A percentile compares a stretch with the other conserved stretches of the same genome.
Conservation (phyloP, 2,888 invertebrate genomes). For the Stramonita haemastoma region DNA sequence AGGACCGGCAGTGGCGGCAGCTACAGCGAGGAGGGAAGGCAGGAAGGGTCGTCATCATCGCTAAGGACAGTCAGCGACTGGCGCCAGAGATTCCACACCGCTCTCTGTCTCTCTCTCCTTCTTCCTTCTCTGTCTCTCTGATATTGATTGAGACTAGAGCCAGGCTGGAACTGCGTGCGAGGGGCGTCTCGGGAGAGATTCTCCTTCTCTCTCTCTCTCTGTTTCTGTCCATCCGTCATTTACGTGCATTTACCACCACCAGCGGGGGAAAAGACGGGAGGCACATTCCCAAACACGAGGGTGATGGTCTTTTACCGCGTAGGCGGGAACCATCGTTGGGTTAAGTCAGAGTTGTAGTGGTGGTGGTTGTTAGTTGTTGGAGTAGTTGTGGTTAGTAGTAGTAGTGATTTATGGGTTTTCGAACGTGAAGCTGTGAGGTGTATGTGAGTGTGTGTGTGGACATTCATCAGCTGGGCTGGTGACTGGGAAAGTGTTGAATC, state of each 20-base stretch:
- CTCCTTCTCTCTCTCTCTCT: not conserved
- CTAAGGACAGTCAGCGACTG: not conserved
- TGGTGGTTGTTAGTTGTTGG: not conserved
- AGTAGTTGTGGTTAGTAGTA: too few species aligned
- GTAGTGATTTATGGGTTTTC: too few species aligned
- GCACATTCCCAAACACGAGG: not conserved
- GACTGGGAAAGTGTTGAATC: too few species aligned
- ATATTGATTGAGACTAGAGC: slow-evolving; percentile 29
- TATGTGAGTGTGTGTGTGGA: too few species aligned
- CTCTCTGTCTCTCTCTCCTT: not conserved
- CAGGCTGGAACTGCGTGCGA: not conserved
- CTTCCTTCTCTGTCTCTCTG: not conserved
- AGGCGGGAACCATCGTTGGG: not conserved
- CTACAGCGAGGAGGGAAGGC: not conserved
- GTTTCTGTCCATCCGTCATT: slow-evolving; percentile 26
- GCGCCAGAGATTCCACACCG: not conserved
- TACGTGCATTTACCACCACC: not conserved
- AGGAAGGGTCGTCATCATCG: not conserved
- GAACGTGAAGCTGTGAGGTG: too few species aligned
- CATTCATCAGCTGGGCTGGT: too few species aligned
- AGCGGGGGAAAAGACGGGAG: not conserved
- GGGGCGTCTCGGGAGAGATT: slow-evolving; percentile 36
- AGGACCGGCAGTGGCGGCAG: not conserved
- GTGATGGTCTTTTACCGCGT: not conserved
- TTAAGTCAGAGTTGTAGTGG: not conserved